Conservation (phyloP, 2,797 vertebrate genomes). For the Apogon hyalosoma region DNA sequence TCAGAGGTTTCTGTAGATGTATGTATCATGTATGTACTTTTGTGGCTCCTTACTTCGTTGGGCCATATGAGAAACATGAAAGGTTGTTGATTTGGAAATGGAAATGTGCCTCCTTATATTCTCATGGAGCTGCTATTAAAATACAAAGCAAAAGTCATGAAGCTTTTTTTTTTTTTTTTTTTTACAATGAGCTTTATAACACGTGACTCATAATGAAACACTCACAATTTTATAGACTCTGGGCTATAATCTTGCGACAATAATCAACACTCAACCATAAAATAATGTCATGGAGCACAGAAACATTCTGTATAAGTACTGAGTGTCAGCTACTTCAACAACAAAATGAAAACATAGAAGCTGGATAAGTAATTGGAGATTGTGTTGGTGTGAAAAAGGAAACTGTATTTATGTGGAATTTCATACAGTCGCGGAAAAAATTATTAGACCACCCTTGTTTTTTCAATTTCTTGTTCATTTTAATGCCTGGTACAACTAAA, state of each 20-base stretch:
- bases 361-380: too few species aligned
- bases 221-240: slow-evolving; percentile 4
- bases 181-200: slow-evolving; percentile 12
- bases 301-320: neutral
- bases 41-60: too few species aligned
- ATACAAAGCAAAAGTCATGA: neutral
- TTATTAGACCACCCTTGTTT: too few species aligned
- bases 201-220: neutral
- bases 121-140: neutral
- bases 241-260: too few species aligned
- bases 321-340: neutral
- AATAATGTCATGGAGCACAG: neutral
- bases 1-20: neutral
- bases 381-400: too few species aligned
- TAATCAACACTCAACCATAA: slow-evolving; percentile 17
- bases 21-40: neutral
- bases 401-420: too few species aligned
- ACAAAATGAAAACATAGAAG: neutral
- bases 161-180: neutral
- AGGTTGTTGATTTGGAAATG: neutral
- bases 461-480: too few species aligned
- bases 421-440: too few species aligned
- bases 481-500: too few species aligned
- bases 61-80: neutral
- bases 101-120: neutral